These are phyloP conservation scores for Sebastes aleutianus DNA, from an alignment of 2,797 vertebrate species.

Conservation along the genomic window DNA sequence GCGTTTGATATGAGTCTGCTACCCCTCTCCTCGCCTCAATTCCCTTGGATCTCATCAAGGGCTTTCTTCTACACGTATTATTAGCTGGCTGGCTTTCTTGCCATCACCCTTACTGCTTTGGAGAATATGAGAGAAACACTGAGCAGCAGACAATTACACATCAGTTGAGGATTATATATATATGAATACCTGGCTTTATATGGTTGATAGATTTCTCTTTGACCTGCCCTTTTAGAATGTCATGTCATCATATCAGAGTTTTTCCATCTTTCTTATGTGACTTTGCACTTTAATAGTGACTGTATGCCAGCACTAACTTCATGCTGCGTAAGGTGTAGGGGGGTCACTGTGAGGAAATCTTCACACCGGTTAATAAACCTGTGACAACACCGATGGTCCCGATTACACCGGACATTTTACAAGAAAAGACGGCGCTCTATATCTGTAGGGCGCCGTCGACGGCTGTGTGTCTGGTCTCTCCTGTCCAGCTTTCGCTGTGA, in stretches of 20 bases:
- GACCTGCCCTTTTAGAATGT: not conserved
- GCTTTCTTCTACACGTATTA: slow-evolving; percentile 59
- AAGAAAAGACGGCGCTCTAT: no score
- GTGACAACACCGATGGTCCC: no score
- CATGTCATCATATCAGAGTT: not conserved
- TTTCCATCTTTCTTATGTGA: not conserved
- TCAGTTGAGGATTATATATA: slow-evolving; percentile 1
- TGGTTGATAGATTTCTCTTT: not conserved
- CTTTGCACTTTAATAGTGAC: not conserved
- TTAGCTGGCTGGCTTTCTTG: slow-evolving; percentile 55
- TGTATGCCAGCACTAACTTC: not conserved
- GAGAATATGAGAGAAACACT: slow-evolving; percentile 12
- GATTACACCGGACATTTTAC: no score
- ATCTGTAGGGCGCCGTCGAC: no score
- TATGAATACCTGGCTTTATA: not conserved
- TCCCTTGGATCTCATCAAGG: slow-evolving; percentile 73
- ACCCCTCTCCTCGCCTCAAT: slow-evolving; percentile 39
- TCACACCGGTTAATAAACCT: no score
- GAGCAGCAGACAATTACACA: slow-evolving; percentile 9
- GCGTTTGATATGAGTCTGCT: slow-evolving; percentile 63
- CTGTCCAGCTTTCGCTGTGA: no score
- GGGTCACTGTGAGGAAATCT: no score
- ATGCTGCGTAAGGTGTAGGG: not conserved
- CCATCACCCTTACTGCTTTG: slow-evolving; percentile 30
- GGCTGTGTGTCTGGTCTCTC: no score